Percentiles rank a stretch among this genome's conserved stretches.
Evolutionary conservation across 2,113 vertebrate species (phyloP).

Genomic region (Dermatemys mawii): DNA sequence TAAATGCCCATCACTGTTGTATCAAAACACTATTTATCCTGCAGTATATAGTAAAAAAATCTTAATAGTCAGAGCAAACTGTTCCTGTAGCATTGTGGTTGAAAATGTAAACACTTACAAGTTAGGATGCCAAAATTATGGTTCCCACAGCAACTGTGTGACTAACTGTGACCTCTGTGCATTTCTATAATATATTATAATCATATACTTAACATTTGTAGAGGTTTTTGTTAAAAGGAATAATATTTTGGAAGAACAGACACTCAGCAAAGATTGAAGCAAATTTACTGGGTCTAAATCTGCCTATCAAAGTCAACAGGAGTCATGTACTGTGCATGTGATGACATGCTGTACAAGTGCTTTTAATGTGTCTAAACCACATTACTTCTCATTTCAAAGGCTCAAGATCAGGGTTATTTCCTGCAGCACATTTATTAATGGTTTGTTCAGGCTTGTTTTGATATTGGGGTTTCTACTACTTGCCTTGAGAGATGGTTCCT

Average conservation of each 20-base stretch:
- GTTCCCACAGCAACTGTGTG: conserved; percentile 47
- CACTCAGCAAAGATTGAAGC: neutral
- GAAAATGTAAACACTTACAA: neutral
- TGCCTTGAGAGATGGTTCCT: neutral
- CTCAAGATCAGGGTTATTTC: neutral
- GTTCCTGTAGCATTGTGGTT: neutral
- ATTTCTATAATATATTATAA: neutral
- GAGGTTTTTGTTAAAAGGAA: neutral
- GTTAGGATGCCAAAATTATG: neutral
- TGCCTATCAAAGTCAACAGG: neutral
- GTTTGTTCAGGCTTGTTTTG: neutral
- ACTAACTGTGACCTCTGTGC: conserved; percentile 45
- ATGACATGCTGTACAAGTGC: neutral
- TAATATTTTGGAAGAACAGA: neutral
- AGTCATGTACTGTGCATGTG: neutral
- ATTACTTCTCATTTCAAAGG: neutral
- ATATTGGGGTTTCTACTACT: neutral
- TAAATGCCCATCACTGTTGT: neutral
- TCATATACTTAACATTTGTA: neutral
- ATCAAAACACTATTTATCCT: neutral
- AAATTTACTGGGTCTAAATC: neutral
- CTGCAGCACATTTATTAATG: neutral
- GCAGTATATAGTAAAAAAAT: neutral
- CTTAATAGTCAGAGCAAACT: neutral
- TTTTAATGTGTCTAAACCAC: neutral